Base-by-base conservation (phyloP, 2,888 invertebrate genomes). In the Biston betularia region DNA sequence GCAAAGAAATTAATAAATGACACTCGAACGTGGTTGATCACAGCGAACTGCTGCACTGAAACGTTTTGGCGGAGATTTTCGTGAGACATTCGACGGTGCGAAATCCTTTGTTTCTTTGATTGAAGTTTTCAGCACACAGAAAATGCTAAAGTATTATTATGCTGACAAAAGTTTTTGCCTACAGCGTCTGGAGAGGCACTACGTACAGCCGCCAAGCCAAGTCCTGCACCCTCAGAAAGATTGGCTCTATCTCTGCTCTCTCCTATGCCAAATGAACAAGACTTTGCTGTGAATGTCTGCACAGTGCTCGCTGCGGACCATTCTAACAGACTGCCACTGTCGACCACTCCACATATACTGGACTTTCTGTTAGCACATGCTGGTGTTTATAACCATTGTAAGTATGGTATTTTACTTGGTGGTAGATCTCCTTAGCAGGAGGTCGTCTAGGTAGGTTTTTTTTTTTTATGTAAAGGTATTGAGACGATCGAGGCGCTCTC, bases 231-330 rank as follows among this genome's bases (percentile, higher is more conserved):
- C 0, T 96, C 97, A 1, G 97, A 97, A 80, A 96, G 98, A 69
- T 93, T 99, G 67, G 96, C 98, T n/a, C 94, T 98, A 61, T 98
- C 99, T 0, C 94, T 99, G 46, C 93, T 98, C 60, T 98, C 98
- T n/a, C 99, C 99, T 0, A 95, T 99, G 86, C 99, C 99, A 7
- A 99, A 99, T 89, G 99, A 99, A 88, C 98, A 99, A 86, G 99
- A 99, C 92, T 98, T 99, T 88, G 99, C 99, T 35, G 97, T 99
- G 79, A 99, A 99, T 89, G 98, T 99, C 3, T 99, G 99, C 88
- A 98, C 98, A 0, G 94, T 99, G 67, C 95, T 99, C 76, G 98
- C 99, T 7, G 99, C 98, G 76, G 99, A 99, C 82, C 98, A 97
- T 70, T 97, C 97, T 69, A 98, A 98, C 81, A 96, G 97, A 0